Evolutionary conservation across 2,888 invertebrate species (phyloP).

Genomic region (Pachycephus smyrnensis): DNA sequence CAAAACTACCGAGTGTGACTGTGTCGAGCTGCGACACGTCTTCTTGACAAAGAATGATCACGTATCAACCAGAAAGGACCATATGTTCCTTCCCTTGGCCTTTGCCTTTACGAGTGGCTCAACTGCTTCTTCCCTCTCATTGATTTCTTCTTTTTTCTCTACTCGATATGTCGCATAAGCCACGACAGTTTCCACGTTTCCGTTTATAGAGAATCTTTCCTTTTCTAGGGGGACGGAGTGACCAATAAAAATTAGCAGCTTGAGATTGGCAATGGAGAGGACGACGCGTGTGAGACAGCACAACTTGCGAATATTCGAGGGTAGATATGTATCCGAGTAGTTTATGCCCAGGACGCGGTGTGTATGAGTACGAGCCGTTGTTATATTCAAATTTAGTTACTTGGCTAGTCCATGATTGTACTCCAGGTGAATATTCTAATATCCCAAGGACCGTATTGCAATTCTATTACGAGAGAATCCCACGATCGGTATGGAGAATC

Average conservation of each 20-base stretch:
- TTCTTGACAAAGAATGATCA: slow-evolving; percentile 61
- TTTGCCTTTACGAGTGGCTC: not conserved
- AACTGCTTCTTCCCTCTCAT: not conserved
- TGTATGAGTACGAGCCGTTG: slow-evolving; percentile 55
- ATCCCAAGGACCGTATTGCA: slow-evolving; percentile 39
- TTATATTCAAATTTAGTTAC: slow-evolving; percentile 63
- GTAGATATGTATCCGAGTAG: slow-evolving; percentile 61
- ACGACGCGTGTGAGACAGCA: too few relatives aligned
- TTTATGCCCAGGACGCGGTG: slow-evolving; percentile 54
- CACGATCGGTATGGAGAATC: slow-evolving; percentile 39
- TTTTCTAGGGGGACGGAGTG: not conserved
- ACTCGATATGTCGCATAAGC: too few relatives aligned
- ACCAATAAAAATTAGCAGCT: slow-evolving; percentile 36
- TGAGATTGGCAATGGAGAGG: slow-evolving; percentile 25
- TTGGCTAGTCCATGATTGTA: slow-evolving; percentile 58
- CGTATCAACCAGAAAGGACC: slow-evolving; percentile 35
- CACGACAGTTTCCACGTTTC: too few relatives aligned
- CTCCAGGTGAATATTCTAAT: slow-evolving; percentile 57
- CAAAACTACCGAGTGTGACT: slow-evolving; percentile 51
- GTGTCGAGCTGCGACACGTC: slow-evolving; percentile 52
- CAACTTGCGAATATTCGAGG: slow-evolving; percentile 19
- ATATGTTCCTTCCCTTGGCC: slow-evolving; percentile 13
- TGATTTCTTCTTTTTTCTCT: not conserved
- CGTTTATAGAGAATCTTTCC: too few relatives aligned
- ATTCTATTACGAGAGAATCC: slow-evolving; percentile 39